Evolutionary conservation across 2,888 invertebrate genomes (phyloP).

Genomic region (Troides aeacus): DNA sequence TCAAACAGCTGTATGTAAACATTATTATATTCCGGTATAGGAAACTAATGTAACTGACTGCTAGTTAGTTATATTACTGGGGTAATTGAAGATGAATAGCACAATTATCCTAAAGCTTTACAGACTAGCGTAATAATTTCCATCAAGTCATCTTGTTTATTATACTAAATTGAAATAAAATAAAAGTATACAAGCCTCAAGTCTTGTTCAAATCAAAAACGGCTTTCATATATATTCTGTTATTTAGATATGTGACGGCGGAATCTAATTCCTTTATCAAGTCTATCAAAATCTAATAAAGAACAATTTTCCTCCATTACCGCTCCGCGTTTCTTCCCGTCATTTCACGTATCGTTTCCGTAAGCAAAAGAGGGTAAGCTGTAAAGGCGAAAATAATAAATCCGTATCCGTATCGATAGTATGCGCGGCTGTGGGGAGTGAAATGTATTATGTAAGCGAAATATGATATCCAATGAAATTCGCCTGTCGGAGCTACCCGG

Average conservation of each 20-base stretch:
- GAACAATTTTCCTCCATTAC: constrained; percentile 78
- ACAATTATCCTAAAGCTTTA: no score
- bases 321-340: constrained; percentile 76
- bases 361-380: constrained; percentile 70
- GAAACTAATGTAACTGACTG: no score
- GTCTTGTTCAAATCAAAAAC: background rate
- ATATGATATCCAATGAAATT: constrained; percentile 64
- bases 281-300: constrained; percentile 79
- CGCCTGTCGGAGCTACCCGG: constrained; percentile 47
- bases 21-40: no score
- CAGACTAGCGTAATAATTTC: no score
- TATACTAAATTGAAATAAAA: no score
- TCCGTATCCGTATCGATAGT: constrained; percentile 74
- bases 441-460: constrained; percentile 52
- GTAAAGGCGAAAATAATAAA: constrained; percentile 76
- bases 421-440: constrained; percentile 67
- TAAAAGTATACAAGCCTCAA: no score
- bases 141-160: no score
- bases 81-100: no score
- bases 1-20: no score
- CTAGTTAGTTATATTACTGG: no score
- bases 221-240: background rate
- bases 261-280: constrained; percentile 70
- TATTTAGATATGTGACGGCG: constrained; percentile 47
- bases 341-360: constrained; percentile 79